phyloP scores from a whole-genome alignment of 2,797 vertebrate species.

The Chromis chromis region DNA sequence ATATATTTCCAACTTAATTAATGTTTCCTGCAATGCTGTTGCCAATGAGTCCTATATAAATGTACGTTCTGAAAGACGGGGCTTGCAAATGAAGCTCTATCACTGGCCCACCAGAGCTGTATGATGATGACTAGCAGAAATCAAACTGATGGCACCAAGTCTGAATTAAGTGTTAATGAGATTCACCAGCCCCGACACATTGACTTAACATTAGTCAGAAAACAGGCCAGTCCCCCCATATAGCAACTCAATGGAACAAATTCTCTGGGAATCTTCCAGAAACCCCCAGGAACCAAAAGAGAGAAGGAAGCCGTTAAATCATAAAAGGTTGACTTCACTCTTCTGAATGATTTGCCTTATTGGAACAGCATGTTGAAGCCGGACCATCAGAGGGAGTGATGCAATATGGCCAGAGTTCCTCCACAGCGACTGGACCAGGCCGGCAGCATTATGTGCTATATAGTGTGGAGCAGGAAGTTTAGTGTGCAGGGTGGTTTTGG shows the following conservation, averaged over 20 bases:
- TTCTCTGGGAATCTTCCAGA: constrained; percentile 74
- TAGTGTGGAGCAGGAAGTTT: constrained; percentile 52
- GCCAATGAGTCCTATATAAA: not conserved
- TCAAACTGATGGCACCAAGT: constrained; percentile 28
- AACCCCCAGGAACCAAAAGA: constrained; percentile 76
- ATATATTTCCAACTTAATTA: constrained; percentile 1
- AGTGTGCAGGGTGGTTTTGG: constrained; percentile 41
- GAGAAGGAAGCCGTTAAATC: constrained; percentile 84
- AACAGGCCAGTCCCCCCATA: constrained; percentile 50
- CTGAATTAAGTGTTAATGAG: constrained; percentile 72
- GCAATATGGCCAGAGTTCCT: constrained; percentile 60
- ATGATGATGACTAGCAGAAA: constrained; percentile 27
- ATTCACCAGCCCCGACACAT: constrained; percentile 58
- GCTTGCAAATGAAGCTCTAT: constrained; percentile 1
- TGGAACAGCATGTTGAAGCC: constrained; percentile 78
- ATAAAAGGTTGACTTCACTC: constrained; percentile 84
- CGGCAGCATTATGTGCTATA: constrained; percentile 24
- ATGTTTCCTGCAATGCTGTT: not conserved
- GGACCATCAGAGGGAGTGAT: constrained; percentile 69
- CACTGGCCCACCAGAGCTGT: not conserved
- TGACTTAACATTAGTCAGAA: constrained; percentile 74
- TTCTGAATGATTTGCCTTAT: constrained; percentile 81
- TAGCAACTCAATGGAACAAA: constrained; percentile 60
- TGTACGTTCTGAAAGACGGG: not conserved
- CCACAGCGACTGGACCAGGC: constrained; percentile 39